Percentiles rank a stretch among this genome's conserved stretches.
phyloP scores from a whole-genome alignment of 2,797 vertebrate genomes.

The Loris lydekkerianus region DNA sequence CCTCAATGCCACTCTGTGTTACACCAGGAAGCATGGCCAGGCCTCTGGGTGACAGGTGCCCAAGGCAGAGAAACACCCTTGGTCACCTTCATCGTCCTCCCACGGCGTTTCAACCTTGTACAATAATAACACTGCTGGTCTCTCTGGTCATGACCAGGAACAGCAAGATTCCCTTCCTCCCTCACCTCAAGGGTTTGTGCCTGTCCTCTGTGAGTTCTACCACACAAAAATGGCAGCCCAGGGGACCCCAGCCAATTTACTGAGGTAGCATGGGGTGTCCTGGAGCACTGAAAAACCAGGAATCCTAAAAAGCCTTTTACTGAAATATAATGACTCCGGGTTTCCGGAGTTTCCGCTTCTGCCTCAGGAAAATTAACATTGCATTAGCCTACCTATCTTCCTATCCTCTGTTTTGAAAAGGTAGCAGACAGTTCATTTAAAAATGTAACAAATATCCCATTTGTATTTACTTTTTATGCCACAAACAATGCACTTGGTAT shows the following conservation, averaged over 20 bases:
- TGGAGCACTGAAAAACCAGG: neutral
- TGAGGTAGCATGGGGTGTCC: neutral
- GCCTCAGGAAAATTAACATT: constrained; percentile 62
- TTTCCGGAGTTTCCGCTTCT: constrained; percentile 62
- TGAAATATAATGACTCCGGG: constrained; percentile 45
- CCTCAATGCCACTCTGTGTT: too few relatives aligned
- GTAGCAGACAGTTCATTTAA: constrained; percentile 29
- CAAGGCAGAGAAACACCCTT: accelerated
- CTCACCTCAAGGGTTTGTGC: neutral
- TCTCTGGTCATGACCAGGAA: neutral
- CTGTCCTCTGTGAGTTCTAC: neutral
- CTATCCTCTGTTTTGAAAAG: constrained; percentile 51
- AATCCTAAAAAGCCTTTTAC: constrained; percentile 32
- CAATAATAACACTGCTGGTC: too few relatives aligned
- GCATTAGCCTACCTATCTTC: constrained; percentile 47
- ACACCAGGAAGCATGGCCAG: neutral
- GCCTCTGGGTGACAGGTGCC: neutral
- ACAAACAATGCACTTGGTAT: constrained; percentile 64
- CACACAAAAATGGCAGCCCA: neutral
- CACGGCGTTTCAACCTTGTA: neutral
- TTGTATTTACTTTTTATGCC: constrained; percentile 66
- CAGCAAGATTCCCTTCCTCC: neutral
- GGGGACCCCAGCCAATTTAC: neutral
- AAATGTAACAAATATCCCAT: constrained; percentile 27
- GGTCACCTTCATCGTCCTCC: neutral